These are phyloP conservation scores for Danio aesculapii DNA, from an alignment of 2,797 vertebrate species.

Conservation along the genomic window DNA sequence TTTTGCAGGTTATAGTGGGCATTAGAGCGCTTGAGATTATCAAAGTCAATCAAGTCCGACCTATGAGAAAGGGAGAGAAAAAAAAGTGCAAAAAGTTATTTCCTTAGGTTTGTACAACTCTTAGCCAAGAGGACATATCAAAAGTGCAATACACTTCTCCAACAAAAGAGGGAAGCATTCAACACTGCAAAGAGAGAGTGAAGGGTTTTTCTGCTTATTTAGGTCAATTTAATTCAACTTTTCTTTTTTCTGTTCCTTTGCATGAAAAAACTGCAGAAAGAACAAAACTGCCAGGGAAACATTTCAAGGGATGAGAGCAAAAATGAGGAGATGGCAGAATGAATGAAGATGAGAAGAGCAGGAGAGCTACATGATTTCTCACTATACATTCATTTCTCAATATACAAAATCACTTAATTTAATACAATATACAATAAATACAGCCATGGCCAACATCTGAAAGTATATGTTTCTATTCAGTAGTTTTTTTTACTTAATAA, in stretches of 20 bases:
- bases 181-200: slow-evolving; percentile 60
- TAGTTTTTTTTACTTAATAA: background rate
- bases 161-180: slow-evolving; percentile 72
- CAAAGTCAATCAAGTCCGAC: slow-evolving; percentile 92
- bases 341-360: slow-evolving; percentile 4
- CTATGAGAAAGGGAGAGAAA: slow-evolving; percentile 67
- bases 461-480: background rate
- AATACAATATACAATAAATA: background rate
- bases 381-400: too few relatives aligned
- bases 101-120: background rate
- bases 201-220: slow-evolving; percentile 75
- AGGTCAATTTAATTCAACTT: slow-evolving; percentile 72
- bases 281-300: slow-evolving; percentile 2
- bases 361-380: too few relatives aligned
- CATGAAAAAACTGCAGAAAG: slow-evolving; percentile 1
- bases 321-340: slow-evolving; percentile 1
- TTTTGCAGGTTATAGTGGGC: slow-evolving; percentile 96
- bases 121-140: slow-evolving; percentile 6
- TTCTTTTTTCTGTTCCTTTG: slow-evolving; percentile 56
- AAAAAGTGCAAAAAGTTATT: background rate
- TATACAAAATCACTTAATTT: background rate
- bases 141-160: background rate
- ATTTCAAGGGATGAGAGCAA: background rate
- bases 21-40: slow-evolving; percentile 90
- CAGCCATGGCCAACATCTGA: background rate